A percentile compares a stretch with the other conserved stretches of the same genome.
Conservation (phyloP, 2,888 invertebrate species). For the Tipula confusa region DNA sequence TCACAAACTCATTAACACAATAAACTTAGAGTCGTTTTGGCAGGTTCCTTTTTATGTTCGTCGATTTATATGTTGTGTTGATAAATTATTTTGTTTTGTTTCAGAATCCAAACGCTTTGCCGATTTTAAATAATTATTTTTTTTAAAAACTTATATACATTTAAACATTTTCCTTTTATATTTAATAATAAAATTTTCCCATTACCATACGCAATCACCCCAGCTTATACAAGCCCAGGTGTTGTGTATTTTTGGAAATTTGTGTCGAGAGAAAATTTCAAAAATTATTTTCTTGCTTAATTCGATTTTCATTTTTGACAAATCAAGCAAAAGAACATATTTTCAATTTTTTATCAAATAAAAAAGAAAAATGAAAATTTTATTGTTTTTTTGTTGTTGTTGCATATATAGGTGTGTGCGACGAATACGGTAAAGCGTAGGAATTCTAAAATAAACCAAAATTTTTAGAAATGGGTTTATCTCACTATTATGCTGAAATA, state of each 20-base stretch:
- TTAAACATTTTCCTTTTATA: background rate
- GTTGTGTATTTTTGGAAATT: conserved; percentile 5
- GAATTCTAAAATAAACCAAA: conserved; percentile 83
- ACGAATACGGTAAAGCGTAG: conserved; percentile 83
- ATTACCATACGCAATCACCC: background rate
- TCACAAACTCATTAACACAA: background rate
- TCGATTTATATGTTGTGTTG: background rate
- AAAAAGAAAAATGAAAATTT: background rate
- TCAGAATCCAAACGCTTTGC: conserved; percentile 97
- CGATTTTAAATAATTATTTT: conserved; percentile 53
- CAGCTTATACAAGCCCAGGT: background rate
- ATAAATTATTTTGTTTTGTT: conserved; percentile 58
- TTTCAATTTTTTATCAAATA: background rate
- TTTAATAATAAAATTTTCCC: conserved; percentile 14
- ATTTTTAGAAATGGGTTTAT: conserved; percentile 30
- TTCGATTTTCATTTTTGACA: conserved; percentile 25
- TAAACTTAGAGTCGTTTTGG: background rate
- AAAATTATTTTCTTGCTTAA: background rate
- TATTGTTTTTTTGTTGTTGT: background rate
- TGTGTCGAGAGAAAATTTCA: background rate
- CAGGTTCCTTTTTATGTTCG: background rate
- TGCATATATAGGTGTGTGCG: background rate
- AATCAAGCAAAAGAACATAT: background rate
- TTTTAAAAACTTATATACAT: background rate
- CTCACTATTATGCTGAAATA: background rate